Base-by-base conservation (phyloP, 1,140 invertebrate species). In the Hypsibius dujardini region DNA sequence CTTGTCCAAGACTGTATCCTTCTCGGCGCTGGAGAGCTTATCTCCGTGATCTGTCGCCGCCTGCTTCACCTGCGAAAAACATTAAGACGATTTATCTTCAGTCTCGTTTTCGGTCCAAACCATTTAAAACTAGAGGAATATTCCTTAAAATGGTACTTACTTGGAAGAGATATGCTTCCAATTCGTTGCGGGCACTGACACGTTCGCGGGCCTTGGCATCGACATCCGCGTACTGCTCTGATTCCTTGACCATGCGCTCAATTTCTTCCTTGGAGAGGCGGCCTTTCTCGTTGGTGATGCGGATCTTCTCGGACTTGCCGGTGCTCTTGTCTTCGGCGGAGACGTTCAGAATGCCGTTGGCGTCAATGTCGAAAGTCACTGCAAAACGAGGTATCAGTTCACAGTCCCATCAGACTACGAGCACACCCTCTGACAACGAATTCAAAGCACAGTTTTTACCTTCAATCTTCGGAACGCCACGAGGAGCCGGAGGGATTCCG, bases 401-500 rank as follows among this genome's bases (percentile, higher is more conserved):
- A n/a, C n/a, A n/a, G n/a, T n/a, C n/a, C n/a, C n/a, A n/a, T n/a
- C n/a, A n/a, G n/a, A n/a, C n/a, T n/a, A n/a, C n/a, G n/a, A n/a
- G n/a, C n/a, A n/a, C n/a, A n/a, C n/a, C n/a, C n/a, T n/a, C n/a
- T n/a, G n/a, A n/a, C n/a, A n/a, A n/a, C n/a, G n/a, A n/a, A n/a
- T n/a, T n/a, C n/a, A n/a, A n/a, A n/a, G n/a, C n/a, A n/a, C n/a
- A n/a, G n/a, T n/a, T n/a, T n/a, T n/a, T n/a, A n/a, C 83, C n/a
- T 74, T 84, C 83, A 78, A 98, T 97, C 81, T 98, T 93, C n/a
- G 95, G 94, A 0, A 94, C 90, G 73, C 92, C 92, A 70, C 92
- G 84, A 0, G 92, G 92, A 73, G 92, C 91, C n/a, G 92, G 91
- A 47, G 92, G 91, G 75, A 95, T 95, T 56, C 90, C 91, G 72